Evolutionary conservation across 2,113 vertebrate genomes (phyloP).

Genomic region (Microtus oregoni): DNA sequence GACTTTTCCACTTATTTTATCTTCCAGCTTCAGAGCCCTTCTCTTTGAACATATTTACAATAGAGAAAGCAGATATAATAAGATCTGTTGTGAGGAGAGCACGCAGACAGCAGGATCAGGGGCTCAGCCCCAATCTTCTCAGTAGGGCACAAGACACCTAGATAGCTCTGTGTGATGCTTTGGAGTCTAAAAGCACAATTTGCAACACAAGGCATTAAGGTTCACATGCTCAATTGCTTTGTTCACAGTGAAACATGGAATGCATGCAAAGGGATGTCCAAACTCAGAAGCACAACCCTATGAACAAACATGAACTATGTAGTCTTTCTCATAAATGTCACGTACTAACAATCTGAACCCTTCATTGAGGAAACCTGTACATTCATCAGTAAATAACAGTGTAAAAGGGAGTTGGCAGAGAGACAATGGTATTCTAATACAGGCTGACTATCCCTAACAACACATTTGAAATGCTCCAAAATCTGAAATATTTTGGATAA

Average conservation of each 20-base stretch:
- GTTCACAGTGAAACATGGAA: neutral
- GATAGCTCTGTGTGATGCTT: neutral
- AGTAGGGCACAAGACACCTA: neutral
- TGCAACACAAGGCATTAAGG: neutral
- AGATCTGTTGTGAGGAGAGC: neutral
- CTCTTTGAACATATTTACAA: neutral
- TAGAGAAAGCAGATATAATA: neutral
- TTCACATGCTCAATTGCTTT: neutral
- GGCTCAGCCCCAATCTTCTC: neutral
- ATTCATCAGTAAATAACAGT: slow-evolving; percentile 18
- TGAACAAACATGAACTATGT: neutral
- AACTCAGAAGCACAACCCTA: neutral
- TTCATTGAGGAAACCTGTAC: neutral
- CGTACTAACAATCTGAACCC: neutral
- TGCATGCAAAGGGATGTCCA: neutral
- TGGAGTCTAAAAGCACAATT: neutral
- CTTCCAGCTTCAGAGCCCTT: neutral
- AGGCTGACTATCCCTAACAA: neutral
- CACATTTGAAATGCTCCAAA: neutral
- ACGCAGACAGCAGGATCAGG: neutral
- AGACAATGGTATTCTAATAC: neutral
- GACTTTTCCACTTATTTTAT: slow-evolving; percentile 50
- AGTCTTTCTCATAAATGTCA: neutral
- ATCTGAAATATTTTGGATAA: neutral
- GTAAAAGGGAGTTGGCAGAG: neutral